Base-by-base conservation (phyloP, 2,888 invertebrate species). In the Uropetala carovei region DNA sequence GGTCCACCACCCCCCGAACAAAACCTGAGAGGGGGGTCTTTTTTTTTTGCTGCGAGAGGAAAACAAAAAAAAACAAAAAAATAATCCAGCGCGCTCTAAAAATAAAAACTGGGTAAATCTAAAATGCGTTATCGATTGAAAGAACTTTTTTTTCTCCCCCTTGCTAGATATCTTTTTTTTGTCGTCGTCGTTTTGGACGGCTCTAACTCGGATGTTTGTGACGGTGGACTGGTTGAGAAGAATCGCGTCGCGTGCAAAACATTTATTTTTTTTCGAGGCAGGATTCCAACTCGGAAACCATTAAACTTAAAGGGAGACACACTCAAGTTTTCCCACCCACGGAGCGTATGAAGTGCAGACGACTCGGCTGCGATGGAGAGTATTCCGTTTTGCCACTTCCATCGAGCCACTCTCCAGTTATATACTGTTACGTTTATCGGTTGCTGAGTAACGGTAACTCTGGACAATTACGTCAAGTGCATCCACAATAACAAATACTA, bases 201-300 rank as follows among this genome's bases (percentile, higher is more conserved):
- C 1, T 3, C 5, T 5, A 3, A 43, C 43, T 75, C 75, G 9
- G 22, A 27, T 75, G 75, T 75, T 75, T 75, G 75, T 75, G 75
- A 27, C 75, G 4, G 75, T 10, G 75, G 75, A 75, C 75, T 75
- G 75, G 75, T 75, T 75, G 11, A 0, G 27, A 18, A 27, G 27
- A 27, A 75, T 22, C 75, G 22, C 75, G 75, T 75, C 75, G 75
- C 75, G 75, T 75, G 75, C 75, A 75, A 75, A 75, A 14, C 22
- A 27, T 75, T 75, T 75, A 75, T 75, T 27, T 75, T 27, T 75
- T 27, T n/a, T n/a, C n/a, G 75, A 27, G 75, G 75, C 75, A 27
- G 75, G 75, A 75, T 75, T 75, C 75, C 75, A 75, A 27, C 75
- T 27, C 75, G 22, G 75, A 75, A 22, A 27, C 75, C 75, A 75